Base-by-base conservation (phyloP, 2,797 vertebrate genomes). In the Molossus alvarezi region DNA sequence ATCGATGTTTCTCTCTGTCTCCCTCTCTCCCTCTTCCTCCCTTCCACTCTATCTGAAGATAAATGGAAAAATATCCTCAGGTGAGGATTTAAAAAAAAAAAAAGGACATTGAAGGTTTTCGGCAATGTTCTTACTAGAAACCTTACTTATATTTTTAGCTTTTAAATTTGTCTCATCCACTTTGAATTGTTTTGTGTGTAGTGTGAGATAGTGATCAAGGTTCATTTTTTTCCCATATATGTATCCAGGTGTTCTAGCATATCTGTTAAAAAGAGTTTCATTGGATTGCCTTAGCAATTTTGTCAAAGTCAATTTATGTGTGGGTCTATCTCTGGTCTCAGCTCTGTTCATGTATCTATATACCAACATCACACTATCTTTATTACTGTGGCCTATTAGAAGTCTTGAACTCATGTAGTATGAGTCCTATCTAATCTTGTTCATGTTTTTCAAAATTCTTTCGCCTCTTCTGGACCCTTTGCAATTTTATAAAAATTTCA, bases 181-280 rank as follows among this genome's bases (percentile, higher is more conserved):
- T 85, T 85, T 73, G 29, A 81, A 90, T 76, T 90, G 27, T 93
- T 82, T 77, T 89, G n/a, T 65, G 25, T 89, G 11, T 82, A 58
- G 1, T 37, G 45, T 92, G 21, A 82, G 79, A 45, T 55, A 90
- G n/a, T 75, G 4, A 76, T 62, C 2, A 8, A 45, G 9, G 27
- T 86, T 81, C 62, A 11, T 53, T 76, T 5, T 83, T 29, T 71
- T 45, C 2, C 41, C 48, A 41, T 82, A 67, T 25, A 41, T 86
- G 87, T 64, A 62, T 62, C 21, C 11, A 87, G 23, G 29, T 76
- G 18, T 79, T 62, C 33, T 62, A 75, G 45, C 23, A 82, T 29
- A 69, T 9, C 53, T 55, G 4, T 75, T 76, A 81, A 67, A 89
- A 81, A 81, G 25, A 53, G 23, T 48, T 65, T 58, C 41, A 65